Conservation (phyloP, 2,888 invertebrate genomes). For the Prenolepis imparis region DNA sequence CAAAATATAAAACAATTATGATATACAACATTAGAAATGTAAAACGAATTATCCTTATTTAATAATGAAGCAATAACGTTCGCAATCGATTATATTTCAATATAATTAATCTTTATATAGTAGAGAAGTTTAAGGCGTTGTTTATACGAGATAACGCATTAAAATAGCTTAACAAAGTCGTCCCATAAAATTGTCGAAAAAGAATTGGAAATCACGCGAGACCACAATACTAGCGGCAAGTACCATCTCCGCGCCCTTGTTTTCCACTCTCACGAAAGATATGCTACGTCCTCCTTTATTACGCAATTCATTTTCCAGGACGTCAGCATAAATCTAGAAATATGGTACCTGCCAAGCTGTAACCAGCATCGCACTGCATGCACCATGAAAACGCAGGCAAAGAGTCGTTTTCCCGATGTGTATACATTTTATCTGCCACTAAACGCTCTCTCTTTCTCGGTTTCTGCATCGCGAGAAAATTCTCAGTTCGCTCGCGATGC, state of each 20-base stretch:
- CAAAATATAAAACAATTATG: not conserved
- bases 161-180: constrained; percentile 5
- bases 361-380: constrained; percentile 58
- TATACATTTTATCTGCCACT: constrained; percentile 67
- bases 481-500: constrained; percentile 5
- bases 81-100: not conserved
- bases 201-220: constrained; percentile 4
- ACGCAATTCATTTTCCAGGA: constrained; percentile 69
- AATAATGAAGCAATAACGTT: not conserved
- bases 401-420: constrained; percentile 58
- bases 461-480: constrained; percentile 45
- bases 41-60: not conserved
- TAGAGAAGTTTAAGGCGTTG: not conserved
- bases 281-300: constrained; percentile 64
- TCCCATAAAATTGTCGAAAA: constrained; percentile 10
- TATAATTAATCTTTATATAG: not conserved
- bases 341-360: constrained; percentile 66
- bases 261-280: constrained; percentile 51
- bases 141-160: not conserved
- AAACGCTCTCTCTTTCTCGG: constrained; percentile 57
- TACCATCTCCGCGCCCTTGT: constrained; percentile 35
- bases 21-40: not conserved
- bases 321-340: constrained; percentile 73
- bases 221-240: constrained; percentile 37
- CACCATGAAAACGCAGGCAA: constrained; percentile 50